phyloP scores from a whole-genome alignment of 2,888 invertebrate species.

The Himalopsyche anomala region DNA sequence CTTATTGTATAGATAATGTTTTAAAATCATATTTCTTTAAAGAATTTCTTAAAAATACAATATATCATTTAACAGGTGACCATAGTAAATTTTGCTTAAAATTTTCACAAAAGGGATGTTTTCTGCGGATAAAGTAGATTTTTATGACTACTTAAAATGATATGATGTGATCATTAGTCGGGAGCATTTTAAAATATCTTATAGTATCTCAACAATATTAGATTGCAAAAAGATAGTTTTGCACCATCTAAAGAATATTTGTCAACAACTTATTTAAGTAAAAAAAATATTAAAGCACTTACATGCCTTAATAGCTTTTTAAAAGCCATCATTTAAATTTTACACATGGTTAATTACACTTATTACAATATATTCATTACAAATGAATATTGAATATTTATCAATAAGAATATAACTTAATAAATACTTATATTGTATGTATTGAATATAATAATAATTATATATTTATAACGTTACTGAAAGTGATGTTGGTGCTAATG shows the following conservation, averaged over 20 bases:
- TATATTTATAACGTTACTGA: background rate
- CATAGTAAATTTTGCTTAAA: conserved; percentile 42
- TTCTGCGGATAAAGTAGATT: conserved; percentile 55
- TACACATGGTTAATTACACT: conserved; percentile 21
- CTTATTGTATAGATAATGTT: background rate
- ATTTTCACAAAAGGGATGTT: conserved; percentile 44
- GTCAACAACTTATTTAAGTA: conserved; percentile 36
- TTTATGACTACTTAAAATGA: conserved; percentile 65
- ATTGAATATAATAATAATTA: conserved; percentile 33
- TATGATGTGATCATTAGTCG: conserved; percentile 65
- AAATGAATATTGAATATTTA: conserved; percentile 47
- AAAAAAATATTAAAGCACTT: conserved; percentile 42
- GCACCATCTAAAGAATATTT: conserved; percentile 38
- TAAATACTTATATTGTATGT: conserved; percentile 41
- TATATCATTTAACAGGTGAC: background rate
- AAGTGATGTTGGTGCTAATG: conserved; percentile 21
- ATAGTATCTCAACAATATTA: conserved; percentile 56
- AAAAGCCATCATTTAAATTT: conserved; percentile 24
- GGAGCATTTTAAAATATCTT: conserved; percentile 58
- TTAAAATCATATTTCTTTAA: conserved; percentile 2
- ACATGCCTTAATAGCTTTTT: conserved; percentile 39
- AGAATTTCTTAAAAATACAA: conserved; percentile 24
- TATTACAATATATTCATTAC: conserved; percentile 44
- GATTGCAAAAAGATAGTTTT: conserved; percentile 44
- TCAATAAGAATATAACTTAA: conserved; percentile 46